phyloP scores from a whole-genome alignment of 1,140 invertebrate species.

The Macrocentrus cingulum region DNA sequence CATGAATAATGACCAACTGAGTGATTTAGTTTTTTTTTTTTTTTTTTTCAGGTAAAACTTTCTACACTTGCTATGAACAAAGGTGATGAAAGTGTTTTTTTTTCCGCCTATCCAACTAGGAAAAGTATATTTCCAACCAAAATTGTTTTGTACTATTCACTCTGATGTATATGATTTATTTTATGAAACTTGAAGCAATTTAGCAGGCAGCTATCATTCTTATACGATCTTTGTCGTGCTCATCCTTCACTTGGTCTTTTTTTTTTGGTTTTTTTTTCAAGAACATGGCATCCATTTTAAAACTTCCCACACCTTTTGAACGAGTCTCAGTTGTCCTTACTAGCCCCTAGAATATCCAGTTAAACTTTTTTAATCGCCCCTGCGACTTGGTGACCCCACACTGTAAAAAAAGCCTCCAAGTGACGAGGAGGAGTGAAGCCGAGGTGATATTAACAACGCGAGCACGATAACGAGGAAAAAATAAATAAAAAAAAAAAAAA shows the following conservation, averaged over 20 bases:
- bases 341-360: conserved; percentile 9
- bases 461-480: no score
- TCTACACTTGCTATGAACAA: no score
- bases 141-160: neutral
- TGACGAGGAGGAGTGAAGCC: no score
- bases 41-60: no score
- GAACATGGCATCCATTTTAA: conserved; percentile 12
- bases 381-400: conserved; percentile 6
- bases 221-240: neutral
- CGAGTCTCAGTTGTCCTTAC: neutral
- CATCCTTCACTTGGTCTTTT: neutral
- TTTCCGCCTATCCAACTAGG: no score
- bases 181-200: neutral
- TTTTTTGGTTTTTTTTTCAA: conserved; percentile 1
- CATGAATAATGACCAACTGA: neutral
- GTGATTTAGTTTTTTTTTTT: no score
- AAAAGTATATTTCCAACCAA: neutral
- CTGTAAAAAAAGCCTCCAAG: no score
- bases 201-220: neutral
- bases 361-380: conserved; percentile 16
- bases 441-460: no score
- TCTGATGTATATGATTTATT: neutral
- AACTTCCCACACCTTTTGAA: neutral
- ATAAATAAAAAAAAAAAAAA: no score
- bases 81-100: no score